These are phyloP conservation scores for Archocentrus centrarchus DNA, from an alignment of 2,113 vertebrate species.

Conservation along the genomic window DNA sequence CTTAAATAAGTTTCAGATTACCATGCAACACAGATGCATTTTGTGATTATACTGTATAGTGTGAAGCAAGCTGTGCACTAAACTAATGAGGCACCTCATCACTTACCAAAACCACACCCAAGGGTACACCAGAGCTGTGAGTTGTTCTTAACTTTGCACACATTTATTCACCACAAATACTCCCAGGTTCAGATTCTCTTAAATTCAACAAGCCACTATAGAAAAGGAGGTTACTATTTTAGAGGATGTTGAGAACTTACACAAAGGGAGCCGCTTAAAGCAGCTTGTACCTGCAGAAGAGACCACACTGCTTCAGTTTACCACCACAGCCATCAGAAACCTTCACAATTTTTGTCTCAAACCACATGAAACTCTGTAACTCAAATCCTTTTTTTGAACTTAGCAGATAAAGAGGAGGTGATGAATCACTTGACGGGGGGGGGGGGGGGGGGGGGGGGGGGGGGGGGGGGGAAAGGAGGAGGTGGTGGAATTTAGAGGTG, in stretches of 20 bases:
- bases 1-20: background rate
- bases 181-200: conserved; percentile 14
- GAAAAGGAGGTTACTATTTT: background rate
- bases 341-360: background rate
- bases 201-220: background rate
- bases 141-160: conserved; percentile 18
- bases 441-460: too few relatives aligned
- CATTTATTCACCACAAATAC: conserved; percentile 19
- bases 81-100: conserved; percentile 1
- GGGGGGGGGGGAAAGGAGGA: too few relatives aligned
- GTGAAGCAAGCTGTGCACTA: conserved; percentile 16
- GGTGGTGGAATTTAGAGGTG: conserved; percentile 59
- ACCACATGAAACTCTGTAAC: conserved; percentile 14
- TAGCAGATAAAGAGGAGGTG: conserved; percentile 7
- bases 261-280: conserved; percentile 9
- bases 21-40: background rate
- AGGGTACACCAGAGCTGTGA: conserved; percentile 4
- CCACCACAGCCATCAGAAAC: background rate
- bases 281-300: background rate
- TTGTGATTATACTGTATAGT: conserved; percentile 11
- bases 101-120: conserved; percentile 44
- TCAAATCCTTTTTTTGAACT: conserved; percentile 6
- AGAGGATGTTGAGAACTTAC: background rate
- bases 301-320: background rate
- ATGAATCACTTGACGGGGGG: conserved; percentile 17